Evolutionary conservation across 1,140 invertebrate genomes (phyloP).

Genomic region (Leptinotarsa texana): DNA sequence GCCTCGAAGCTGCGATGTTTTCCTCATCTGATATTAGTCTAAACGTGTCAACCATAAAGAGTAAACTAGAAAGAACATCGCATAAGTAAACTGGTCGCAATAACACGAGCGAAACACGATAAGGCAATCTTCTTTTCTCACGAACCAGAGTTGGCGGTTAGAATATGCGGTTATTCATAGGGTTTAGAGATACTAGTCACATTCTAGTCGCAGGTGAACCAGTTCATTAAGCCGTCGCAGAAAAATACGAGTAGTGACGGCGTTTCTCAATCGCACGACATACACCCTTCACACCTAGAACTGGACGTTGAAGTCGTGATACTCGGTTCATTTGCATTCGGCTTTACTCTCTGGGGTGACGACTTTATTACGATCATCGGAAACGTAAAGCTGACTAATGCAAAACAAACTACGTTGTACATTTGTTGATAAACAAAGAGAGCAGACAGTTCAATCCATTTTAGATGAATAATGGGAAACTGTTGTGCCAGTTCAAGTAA

Average conservation of each 20-base stretch:
- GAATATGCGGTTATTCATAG: not conserved
- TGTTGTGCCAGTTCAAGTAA: no score
- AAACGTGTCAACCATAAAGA: constrained; percentile 39
- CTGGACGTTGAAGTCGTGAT: constrained; percentile 21
- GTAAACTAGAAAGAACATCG: constrained; percentile 41
- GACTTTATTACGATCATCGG: not conserved
- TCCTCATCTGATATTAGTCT: constrained; percentile 20
- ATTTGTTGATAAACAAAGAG: no score
- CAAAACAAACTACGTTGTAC: no score
- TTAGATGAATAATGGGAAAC: no score
- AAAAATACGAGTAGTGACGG: constrained; percentile 39
- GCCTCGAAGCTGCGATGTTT: constrained; percentile 15
- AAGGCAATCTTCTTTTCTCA: constrained; percentile 45
- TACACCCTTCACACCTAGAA: constrained; percentile 36
- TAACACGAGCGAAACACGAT: constrained; percentile 44
- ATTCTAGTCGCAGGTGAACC: constrained; percentile 28
- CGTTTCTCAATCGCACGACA: constrained; percentile 38
- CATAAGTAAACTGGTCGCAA: constrained; percentile 44
- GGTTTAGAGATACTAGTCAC: constrained; percentile 7
- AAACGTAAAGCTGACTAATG: no score
- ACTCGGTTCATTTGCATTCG: constrained; percentile 27
- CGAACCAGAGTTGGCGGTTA: constrained; percentile 34
- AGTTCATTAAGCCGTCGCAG: constrained; percentile 39
- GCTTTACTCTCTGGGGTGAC: constrained; percentile 15
- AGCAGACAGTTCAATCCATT: no score